Percentiles rank a stretch among this genome's conserved stretches.
phyloP scores from a whole-genome alignment of 2,888 invertebrate genomes.

The Limnephilus auricula region DNA sequence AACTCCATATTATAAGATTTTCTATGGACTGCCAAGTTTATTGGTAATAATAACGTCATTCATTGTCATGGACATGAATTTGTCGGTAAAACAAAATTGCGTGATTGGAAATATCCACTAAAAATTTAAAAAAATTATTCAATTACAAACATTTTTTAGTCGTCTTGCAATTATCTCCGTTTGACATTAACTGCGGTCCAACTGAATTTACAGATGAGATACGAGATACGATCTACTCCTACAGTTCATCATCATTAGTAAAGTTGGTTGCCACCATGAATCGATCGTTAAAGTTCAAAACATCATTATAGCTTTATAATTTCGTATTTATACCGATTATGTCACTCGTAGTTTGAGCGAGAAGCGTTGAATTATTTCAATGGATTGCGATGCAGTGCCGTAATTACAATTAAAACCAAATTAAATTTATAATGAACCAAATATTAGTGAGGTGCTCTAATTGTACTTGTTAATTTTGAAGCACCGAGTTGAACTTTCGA shows the following conservation, averaged over 20 bases:
- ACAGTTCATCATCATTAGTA: background rate
- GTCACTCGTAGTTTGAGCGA: constrained; percentile 9
- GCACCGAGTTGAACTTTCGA: background rate
- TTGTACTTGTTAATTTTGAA: background rate
- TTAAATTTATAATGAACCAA: background rate
- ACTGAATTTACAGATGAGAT: background rate
- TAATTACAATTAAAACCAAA: background rate
- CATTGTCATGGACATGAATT: background rate
- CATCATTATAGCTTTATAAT: constrained; percentile 8
- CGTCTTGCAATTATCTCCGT: background rate
- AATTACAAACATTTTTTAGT: background rate
- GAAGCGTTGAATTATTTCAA: constrained; percentile 3
- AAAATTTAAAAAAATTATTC: background rate
- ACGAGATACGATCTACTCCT: background rate
- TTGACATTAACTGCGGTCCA: background rate
- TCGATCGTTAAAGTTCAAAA: constrained; percentile 26
- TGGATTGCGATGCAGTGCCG: constrained; percentile 3
- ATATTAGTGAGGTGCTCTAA: background rate
- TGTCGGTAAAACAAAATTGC: background rate
- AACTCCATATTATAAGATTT: background rate
- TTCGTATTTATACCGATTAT: constrained; percentile 31
- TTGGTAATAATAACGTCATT: too few species aligned
- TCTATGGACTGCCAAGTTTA: too few species aligned
- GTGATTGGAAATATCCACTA: background rate
- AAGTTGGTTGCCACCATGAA: constrained; percentile 2